phyloP scores from a whole-genome alignment of 2,888 invertebrate species.

The Drosophila subquinaria region DNA sequence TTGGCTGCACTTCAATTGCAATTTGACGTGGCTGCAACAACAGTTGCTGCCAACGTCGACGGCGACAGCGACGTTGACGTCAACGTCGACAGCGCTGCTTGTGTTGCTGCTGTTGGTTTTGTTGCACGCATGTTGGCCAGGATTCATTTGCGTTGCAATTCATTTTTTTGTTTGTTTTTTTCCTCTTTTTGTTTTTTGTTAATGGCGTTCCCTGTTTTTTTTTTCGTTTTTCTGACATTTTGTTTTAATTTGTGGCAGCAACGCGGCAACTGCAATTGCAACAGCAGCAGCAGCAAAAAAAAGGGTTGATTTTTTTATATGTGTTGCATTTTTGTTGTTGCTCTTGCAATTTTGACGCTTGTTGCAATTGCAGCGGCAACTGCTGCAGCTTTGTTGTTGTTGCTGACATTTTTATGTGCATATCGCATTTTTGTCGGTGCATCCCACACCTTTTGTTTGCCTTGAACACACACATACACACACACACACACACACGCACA shows the following conservation, averaged over 20 bases:
- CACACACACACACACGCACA: conserved; percentile 13
- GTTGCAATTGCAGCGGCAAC: conserved; percentile 69
- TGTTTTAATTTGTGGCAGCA: conserved; percentile 81
- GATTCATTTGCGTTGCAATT: conserved; percentile 69
- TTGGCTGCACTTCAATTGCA: conserved; percentile 80
- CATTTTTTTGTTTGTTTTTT: conserved; percentile 17
- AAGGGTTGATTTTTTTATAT: conserved; percentile 80
- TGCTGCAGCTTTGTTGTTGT: conserved; percentile 39
- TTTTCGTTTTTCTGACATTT: conserved; percentile 76
- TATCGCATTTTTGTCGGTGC: conserved; percentile 77
- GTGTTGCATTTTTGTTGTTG: conserved; percentile 58
- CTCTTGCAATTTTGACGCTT: conserved; percentile 73
- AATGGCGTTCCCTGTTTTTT: conserved; percentile 47
- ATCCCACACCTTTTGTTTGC: conserved; percentile 74
- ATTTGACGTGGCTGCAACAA: conserved; percentile 71
- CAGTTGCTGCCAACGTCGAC: conserved; percentile 37
- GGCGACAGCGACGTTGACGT: conserved; percentile 20
- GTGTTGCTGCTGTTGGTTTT: conserved; percentile 59
- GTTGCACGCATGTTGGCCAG: conserved; percentile 73
- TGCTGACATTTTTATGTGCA: conserved; percentile 70
- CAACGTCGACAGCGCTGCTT: conserved; percentile 29
- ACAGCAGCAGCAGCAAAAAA: conserved; percentile 44
- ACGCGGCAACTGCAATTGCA: conserved; percentile 39
- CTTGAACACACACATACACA: conserved; percentile 26
- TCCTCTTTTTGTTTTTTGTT: conserved; percentile 39